These are phyloP conservation scores for Rhizomys pruinosus DNA, from an alignment of 2,113 vertebrate species.

Conservation along the genomic window DNA sequence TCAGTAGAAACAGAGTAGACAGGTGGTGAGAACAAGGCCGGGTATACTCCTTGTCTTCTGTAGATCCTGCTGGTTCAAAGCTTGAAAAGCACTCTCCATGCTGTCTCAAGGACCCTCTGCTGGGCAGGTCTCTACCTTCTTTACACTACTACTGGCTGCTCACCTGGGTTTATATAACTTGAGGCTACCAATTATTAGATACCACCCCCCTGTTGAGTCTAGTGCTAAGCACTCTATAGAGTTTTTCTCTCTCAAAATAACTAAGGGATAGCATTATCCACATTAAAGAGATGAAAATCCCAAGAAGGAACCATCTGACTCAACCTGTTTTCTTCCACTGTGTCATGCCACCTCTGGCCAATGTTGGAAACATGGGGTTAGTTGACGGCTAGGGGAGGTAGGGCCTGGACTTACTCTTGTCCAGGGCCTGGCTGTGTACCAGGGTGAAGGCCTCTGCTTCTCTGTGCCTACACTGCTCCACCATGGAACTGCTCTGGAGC, in stretches of 20 bases:
- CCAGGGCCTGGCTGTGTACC: background rate
- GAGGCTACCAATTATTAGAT: background rate
- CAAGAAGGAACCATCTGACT: background rate
- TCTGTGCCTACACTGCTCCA: background rate
- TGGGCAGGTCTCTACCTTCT: background rate
- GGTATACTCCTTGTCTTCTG: background rate
- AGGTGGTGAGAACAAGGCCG: background rate
- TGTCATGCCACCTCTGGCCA: background rate
- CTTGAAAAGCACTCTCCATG: background rate
- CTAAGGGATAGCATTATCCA: background rate
- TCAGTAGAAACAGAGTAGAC: background rate
- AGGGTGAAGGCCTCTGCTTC: background rate
- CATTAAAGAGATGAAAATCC: background rate
- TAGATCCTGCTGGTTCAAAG: background rate
- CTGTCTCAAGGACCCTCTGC: background rate
- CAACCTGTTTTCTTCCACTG: background rate
- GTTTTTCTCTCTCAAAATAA: background rate
- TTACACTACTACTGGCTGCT: background rate
- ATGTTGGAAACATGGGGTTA: rapidly evolving
- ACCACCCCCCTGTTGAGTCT: background rate
- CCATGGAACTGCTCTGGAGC: background rate
- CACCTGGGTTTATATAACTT: background rate
- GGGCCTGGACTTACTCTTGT: too few species aligned
- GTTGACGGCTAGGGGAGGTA: background rate
- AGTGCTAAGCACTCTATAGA: background rate